Evolutionary conservation across 1,140 invertebrate genomes (phyloP).

Genomic region (Drosophila sp.): DNA sequence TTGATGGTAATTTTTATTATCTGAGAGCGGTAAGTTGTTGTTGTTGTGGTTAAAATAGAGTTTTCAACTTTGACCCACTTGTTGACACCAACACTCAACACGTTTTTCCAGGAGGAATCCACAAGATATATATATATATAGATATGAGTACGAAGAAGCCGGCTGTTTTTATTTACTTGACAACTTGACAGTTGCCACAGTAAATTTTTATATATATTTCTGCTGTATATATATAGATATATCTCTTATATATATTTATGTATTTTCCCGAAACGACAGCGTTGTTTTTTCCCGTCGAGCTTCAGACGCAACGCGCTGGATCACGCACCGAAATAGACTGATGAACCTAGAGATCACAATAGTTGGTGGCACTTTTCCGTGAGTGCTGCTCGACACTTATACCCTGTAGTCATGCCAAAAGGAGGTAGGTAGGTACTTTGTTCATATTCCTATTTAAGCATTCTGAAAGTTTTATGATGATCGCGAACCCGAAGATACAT

Average conservation of each 20-base stretch:
- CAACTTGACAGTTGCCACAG: constrained; percentile 68
- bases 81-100: constrained; percentile 29
- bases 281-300: constrained; percentile 26
- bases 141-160: constrained; percentile 22
- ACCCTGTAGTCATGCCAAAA: background rate
- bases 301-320: constrained; percentile 73
- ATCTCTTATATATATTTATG: constrained; percentile 24
- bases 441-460: no score
- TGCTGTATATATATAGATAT: constrained; percentile 28
- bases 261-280: constrained; percentile 25
- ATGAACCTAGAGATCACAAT: constrained; percentile 22
- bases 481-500: no score
- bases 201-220: constrained; percentile 19
- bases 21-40: constrained; percentile 25
- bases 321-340: constrained; percentile 83
- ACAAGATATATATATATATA: constrained; percentile 44
- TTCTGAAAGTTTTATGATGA: no score
- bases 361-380: constrained; percentile 28
- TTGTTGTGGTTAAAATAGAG: constrained; percentile 48
- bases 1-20: no score
- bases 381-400: constrained; percentile 26
- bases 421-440: no score
- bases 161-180: constrained; percentile 66
- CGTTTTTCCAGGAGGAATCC: constrained; percentile 49
- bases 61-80: constrained; percentile 62